Conservation (phyloP, 2,113 vertebrate genomes). For the Petrocephalus zakoni region DNA sequence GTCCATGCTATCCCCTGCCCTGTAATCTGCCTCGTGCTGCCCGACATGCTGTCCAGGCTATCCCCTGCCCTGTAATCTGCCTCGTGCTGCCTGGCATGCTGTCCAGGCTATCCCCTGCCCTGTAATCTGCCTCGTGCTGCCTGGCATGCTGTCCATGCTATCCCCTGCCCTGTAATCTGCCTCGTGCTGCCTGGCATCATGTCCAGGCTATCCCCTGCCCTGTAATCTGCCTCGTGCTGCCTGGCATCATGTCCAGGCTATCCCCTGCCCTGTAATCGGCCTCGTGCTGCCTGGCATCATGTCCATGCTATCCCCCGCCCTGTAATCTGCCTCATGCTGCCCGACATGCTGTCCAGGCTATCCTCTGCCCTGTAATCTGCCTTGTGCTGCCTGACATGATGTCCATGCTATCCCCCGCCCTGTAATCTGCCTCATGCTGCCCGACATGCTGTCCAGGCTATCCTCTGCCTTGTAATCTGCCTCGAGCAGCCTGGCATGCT, state of each 20-base stretch:
- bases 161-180: too few species aligned
- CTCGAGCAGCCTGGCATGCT: background rate
- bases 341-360: background rate
- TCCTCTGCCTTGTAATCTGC: background rate
- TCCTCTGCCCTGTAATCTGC: background rate
- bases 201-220: background rate
- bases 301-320: background rate
- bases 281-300: background rate
- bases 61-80: background rate
- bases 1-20: background rate
- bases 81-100: background rate
- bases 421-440: background rate
- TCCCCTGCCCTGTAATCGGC: background rate
- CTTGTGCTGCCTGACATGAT: rapidly evolving
- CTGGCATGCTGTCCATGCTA: too few species aligned
- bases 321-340: background rate
- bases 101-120: background rate
- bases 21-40: background rate
- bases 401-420: background rate
- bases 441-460: background rate
- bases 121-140: too few species aligned
- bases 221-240: background rate
- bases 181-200: too few species aligned
- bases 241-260: background rate
- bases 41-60: background rate